Conservation (phyloP, 2,797 vertebrate genomes). For the Pseudocheirus occidentalis region DNA sequence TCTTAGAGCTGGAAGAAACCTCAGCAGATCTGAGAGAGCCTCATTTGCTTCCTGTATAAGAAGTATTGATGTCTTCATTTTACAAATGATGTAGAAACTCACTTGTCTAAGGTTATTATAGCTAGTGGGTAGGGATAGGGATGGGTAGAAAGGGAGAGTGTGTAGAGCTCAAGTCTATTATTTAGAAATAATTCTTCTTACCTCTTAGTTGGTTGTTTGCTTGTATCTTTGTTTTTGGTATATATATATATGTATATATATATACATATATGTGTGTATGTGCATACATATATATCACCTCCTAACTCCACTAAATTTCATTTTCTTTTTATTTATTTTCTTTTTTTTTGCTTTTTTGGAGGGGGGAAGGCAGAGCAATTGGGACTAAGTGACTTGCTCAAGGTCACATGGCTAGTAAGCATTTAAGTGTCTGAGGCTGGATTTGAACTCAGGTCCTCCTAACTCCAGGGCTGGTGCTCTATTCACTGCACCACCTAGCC, state of each 20-base stretch:
- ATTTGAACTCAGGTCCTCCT: too few species aligned
- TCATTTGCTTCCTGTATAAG: constrained; percentile 39
- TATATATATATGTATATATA: too few species aligned
- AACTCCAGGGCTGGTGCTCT: too few species aligned
- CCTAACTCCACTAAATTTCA: not conserved
- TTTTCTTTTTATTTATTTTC: not conserved
- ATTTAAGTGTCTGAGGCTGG: too few species aligned
- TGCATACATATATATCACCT: not conserved
- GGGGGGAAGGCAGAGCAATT: too few species aligned
- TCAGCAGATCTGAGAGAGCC: constrained; percentile 25
- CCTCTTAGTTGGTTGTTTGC: not conserved
- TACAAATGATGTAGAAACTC: not conserved
- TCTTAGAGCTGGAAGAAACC: not conserved
- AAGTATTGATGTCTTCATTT: not conserved
- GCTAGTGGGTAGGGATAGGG: not conserved
- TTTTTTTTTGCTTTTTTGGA: too few species aligned
- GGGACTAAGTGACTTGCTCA: too few species aligned
- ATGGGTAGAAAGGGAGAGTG: not conserved
- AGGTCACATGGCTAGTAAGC: too few species aligned
- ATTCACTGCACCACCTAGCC: too few species aligned
- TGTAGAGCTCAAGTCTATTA: not conserved
- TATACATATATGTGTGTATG: too few species aligned
- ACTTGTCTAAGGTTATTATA: not conserved
- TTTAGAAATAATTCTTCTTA: not conserved
- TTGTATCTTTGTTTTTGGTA: not conserved